Conservation (phyloP, 2,797 vertebrate species). For the Rachycentron canadum region DNA sequence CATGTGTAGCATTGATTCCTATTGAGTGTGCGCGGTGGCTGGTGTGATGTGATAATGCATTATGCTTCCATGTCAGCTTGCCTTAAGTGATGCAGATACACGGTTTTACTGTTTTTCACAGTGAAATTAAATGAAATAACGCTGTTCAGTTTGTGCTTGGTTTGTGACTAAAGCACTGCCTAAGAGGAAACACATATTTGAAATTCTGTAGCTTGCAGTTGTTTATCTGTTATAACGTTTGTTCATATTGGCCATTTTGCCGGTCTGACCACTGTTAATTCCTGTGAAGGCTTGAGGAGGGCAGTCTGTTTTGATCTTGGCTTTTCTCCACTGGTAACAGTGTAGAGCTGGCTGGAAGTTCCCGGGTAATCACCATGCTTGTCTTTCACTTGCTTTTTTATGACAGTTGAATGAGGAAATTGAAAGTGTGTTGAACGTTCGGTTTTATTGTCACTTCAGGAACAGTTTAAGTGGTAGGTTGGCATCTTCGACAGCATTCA, state of each 20-base stretch:
- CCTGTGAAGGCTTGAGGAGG: constrained; percentile 8
- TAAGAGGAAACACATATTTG: neutral
- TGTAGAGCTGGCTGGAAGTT: constrained; percentile 36
- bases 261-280: constrained; percentile 4
- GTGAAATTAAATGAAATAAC: neutral
- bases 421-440: constrained; percentile 8
- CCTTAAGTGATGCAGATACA: neutral
- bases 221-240: neutral
- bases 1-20: constrained; percentile 42
- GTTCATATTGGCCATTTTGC: constrained; percentile 18
- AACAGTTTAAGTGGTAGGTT: neutral
- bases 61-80: constrained; percentile 11
- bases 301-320: constrained; percentile 48
- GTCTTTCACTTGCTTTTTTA: constrained; percentile 31
- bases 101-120: neutral
- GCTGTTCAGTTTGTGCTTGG: neutral
- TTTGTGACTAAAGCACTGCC: neutral
- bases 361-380: constrained; percentile 35
- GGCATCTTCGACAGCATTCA: constrained; percentile 1
- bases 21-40: neutral
- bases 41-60: constrained; percentile 29
- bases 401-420: constrained; percentile 16
- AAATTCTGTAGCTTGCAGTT: neutral
- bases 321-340: constrained; percentile 56
- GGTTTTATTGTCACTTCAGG: constrained; percentile 6